Percentiles rank a stretch among this genome's conserved stretches.
Conservation (phyloP, 2,113 vertebrate genomes). For the Ardeotis arabs region DNA sequence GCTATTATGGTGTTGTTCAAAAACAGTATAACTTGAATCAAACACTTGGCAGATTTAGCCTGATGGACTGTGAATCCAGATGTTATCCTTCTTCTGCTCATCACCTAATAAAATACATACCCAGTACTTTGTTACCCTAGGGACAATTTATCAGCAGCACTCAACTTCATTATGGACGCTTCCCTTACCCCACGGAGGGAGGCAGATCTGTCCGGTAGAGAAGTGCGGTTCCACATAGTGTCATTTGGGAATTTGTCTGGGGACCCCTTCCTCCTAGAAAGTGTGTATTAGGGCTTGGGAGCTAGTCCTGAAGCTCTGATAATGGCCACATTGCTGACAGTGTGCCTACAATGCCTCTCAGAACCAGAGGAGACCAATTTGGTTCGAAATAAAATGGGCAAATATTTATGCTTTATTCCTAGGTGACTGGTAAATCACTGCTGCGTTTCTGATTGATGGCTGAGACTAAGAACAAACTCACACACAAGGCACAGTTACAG, state of each 20-base stretch:
- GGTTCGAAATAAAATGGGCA: background rate
- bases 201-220: background rate
- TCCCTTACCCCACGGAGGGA: background rate
- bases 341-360: background rate
- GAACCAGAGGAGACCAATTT: background rate
- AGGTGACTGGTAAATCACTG: background rate
- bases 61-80: conserved; percentile 39
- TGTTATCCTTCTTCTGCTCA: conserved; percentile 27
- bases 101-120: conserved; percentile 33
- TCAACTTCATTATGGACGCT: background rate
- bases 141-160: background rate
- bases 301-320: background rate
- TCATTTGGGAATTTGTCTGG: background rate
- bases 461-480: background rate
- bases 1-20: background rate
- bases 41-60: conserved; percentile 1
- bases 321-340: background rate
- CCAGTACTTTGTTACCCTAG: background rate
- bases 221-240: background rate
- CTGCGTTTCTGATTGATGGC: background rate
- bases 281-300: background rate
- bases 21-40: background rate
- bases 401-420: background rate
- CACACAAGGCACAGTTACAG: accelerated
- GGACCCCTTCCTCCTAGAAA: background rate